Base-by-base conservation (phyloP, 2,888 invertebrate species). In the Rhynchonema sp. region DNA sequence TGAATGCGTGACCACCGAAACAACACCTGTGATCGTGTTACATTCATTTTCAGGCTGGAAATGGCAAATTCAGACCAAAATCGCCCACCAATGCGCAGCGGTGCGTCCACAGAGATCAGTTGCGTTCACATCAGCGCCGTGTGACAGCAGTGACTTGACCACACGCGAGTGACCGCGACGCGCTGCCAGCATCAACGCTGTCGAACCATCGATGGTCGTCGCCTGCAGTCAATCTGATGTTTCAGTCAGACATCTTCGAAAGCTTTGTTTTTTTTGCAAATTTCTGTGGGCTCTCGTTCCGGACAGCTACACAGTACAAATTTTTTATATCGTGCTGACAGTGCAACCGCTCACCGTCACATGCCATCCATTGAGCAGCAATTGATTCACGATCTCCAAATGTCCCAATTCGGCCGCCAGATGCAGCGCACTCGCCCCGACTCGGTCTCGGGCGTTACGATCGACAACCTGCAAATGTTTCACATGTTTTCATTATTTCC, bases 1-100 rank as follows among this genome's bases (percentile, higher is more conserved):
- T 23, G 54, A 28, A 60, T 3, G 60, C 56, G 56, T 60, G 60
- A 29, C 60, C 60, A 23, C 56, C 60, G 22, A 60, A 26, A 9
- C 56, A 56, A 22, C 56, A 56, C 60, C 60, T 55, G 30, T 56
- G 56, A n/a, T 56, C 17, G 38, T 38, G 38, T 17, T 38, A n/a
- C n/a, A n/a, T n/a, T n/a, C n/a, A n/a, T n/a, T n/a, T n/a, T n/a
- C n/a, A n/a, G n/a, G n/a, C n/a, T n/a, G n/a, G n/a, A n/a, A n/a
- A n/a, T n/a, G n/a, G n/a, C n/a, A n/a, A n/a, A n/a, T n/a, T n/a
- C n/a, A n/a, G n/a, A n/a, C n/a, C n/a, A n/a, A n/a, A n/a, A n/a
- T n/a, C n/a, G n/a, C n/a, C n/a, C n/a, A n/a, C 49, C 49, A 49
- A 23, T 49, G 49, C 20, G 49, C 13, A 2, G 59, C 59, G 20